Percentiles rank a stretch among this genome's conserved stretches.
These are phyloP conservation scores for Tinea semifulvella DNA, from an alignment of 2,888 invertebrate species.

Conservation along the genomic window DNA sequence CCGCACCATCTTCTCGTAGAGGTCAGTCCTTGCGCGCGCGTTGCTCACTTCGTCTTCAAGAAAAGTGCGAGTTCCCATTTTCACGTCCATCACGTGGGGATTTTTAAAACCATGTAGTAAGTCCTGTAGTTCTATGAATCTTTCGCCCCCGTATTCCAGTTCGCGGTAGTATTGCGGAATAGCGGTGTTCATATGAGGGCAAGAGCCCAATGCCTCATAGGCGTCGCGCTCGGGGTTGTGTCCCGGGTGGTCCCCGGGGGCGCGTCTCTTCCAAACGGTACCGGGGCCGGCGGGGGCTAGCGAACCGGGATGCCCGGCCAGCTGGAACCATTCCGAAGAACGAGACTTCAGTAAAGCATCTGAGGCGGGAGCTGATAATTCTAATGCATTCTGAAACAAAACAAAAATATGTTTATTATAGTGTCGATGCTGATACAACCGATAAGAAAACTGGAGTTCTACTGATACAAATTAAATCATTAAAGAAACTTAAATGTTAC, in stretches of 20 bases:
- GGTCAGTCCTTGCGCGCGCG: constrained; percentile 80
- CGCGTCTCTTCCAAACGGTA: constrained; percentile 92
- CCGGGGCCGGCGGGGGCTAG: constrained; percentile 93
- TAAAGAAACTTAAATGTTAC: too few relatives aligned
- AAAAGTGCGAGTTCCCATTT: constrained; percentile 96
- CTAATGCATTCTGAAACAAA: constrained; percentile 86
- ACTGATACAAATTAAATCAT: too few relatives aligned
- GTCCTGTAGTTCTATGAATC: constrained; percentile 96
- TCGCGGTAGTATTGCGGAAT: constrained; percentile 88
- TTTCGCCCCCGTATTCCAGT: constrained; percentile 78
- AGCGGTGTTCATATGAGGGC: constrained; percentile 74
- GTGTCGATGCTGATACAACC: too few relatives aligned
- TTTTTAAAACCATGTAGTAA: constrained; percentile 88
- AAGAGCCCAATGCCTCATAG: constrained; percentile 82
- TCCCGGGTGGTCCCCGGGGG: constrained; percentile 72
- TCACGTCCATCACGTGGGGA: constrained; percentile 96
- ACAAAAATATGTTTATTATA: not conserved
- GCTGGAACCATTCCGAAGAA: constrained; percentile 83
- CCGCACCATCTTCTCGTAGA: constrained; percentile 96
- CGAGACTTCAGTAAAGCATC: constrained; percentile 82
- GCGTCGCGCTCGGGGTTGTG: constrained; percentile 80
- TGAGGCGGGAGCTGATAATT: constrained; percentile 89
- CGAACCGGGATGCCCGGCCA: constrained; percentile 92
- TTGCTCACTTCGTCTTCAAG: constrained; percentile 95
- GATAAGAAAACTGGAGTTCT: too few relatives aligned